These are phyloP conservation scores for Neocloeon triangulifer DNA, from an alignment of 1,140 invertebrate genomes.

Conservation along the genomic window DNA sequence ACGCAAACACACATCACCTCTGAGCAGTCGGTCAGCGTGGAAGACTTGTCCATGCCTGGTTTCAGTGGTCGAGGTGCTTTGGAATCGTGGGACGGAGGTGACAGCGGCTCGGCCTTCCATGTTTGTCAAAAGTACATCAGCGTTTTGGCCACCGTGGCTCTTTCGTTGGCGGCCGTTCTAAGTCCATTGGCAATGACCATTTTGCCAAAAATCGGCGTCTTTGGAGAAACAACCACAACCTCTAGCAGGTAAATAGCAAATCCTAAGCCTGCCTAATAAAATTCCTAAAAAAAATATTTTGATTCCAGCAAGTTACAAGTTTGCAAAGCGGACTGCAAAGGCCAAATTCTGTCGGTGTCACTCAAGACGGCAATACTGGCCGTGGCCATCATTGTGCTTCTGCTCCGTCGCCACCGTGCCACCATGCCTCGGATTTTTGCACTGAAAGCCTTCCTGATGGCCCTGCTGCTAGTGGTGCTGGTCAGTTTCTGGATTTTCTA, in stretches of 20 bases:
- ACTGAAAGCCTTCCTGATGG: constrained; percentile 65
- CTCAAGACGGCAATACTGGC: constrained; percentile 82
- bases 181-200: constrained; percentile 88
- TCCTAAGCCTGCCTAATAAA: no score
- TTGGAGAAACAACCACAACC: constrained; percentile 21
- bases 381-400: constrained; percentile 79
- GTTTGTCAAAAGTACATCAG: constrained; percentile 58
- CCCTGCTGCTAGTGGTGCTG: constrained; percentile 24
- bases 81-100: constrained; percentile 15
- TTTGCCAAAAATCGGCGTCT: constrained; percentile 69
- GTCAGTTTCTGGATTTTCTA: no score
- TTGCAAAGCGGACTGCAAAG: constrained; percentile 72
- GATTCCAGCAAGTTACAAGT: constrained; percentile 30
- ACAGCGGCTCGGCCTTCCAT: constrained; percentile 37
- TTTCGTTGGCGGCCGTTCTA: constrained; percentile 63
- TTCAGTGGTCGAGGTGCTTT: constrained; percentile 21
- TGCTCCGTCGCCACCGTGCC: constrained; percentile 46
- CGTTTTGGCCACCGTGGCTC: constrained; percentile 44
- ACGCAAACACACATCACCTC: constrained; percentile 93
- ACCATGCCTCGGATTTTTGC: constrained; percentile 87
- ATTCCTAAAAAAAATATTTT: no score
- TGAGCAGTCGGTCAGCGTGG: constrained; percentile 78
- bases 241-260: no score
- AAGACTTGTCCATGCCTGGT: constrained; percentile 46
- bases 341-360: constrained; percentile 69